These are phyloP conservation scores for Meteorus sp. DNA, from an alignment of 1,140 invertebrate species.

Conservation along the genomic window DNA sequence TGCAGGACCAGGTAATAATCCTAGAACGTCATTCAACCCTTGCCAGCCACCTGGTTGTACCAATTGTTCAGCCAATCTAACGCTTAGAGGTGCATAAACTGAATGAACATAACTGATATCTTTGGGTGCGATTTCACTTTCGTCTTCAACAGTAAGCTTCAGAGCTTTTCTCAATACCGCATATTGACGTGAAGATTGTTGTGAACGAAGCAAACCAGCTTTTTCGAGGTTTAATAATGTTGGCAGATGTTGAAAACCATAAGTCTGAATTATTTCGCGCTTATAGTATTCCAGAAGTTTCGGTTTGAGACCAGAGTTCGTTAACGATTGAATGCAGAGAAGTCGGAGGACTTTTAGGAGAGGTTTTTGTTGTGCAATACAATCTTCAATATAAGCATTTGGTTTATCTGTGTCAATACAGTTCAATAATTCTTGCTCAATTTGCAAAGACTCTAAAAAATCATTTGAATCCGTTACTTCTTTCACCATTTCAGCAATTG, in stretches of 20 bases:
- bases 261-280: conserved; percentile 84
- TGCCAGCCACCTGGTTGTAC: conserved; percentile 82
- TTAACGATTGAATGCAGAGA: conserved; percentile 86
- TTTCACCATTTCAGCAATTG: conserved; percentile 76
- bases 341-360: conserved; percentile 83
- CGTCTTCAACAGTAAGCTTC: conserved; percentile 83
- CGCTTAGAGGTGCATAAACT: conserved; percentile 92
- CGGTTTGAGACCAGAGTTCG: conserved; percentile 86
- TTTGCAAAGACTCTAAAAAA: conserved; percentile 69
- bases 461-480: conserved; percentile 68
- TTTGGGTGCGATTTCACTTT: conserved; percentile 78
- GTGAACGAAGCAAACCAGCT: conserved; percentile 76
- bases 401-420: conserved; percentile 89
- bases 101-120: conserved; percentile 94
- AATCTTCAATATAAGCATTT: conserved; percentile 86
- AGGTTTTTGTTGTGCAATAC: conserved; percentile 81
- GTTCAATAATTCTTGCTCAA: conserved; percentile 91
- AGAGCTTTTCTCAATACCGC: conserved; percentile 74
- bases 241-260: conserved; percentile 85
- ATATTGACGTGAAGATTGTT: conserved; percentile 71
- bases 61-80: conserved; percentile 84
- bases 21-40: conserved; percentile 69
- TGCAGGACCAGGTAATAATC: conserved; percentile 66
- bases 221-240: conserved; percentile 87
- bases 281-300: conserved; percentile 92